These are phyloP conservation scores for Percina caprodes DNA, from an alignment of 2,113 vertebrate species.

Conservation along the genomic window DNA sequence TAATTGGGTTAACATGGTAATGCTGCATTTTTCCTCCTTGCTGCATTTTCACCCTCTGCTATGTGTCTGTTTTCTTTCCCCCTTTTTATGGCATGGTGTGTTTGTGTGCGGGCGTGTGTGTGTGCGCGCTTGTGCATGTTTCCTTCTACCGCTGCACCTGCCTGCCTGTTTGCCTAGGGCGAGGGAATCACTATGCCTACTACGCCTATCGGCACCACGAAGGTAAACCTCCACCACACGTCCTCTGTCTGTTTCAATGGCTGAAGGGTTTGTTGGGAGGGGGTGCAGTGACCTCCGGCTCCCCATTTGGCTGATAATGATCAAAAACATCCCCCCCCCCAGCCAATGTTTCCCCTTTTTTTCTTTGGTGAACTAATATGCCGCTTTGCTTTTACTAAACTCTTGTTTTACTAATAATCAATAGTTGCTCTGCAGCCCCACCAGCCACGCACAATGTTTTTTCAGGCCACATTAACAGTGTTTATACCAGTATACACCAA, in stretches of 20 bases:
- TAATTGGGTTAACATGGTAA: constrained; percentile 53
- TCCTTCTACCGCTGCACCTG: constrained; percentile 86
- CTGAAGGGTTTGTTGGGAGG: constrained; percentile 4
- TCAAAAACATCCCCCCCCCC: too few relatives aligned
- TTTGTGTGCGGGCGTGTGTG: constrained; percentile 84
- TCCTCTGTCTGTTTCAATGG: constrained; percentile 48
- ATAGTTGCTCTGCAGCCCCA: constrained; percentile 28
- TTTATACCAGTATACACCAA: not conserved
- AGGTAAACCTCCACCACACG: constrained; percentile 85
- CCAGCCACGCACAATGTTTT: not conserved
- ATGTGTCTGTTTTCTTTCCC: constrained; percentile 84
- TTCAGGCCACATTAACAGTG: constrained; percentile 6
- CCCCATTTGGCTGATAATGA: not conserved
- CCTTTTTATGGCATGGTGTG: constrained; percentile 85
- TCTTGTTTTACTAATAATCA: constrained; percentile 60
- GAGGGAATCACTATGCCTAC: constrained; percentile 98
- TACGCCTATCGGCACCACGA: constrained; percentile 92
- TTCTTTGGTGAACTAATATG: constrained; percentile 55
- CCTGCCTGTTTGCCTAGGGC: constrained; percentile 93
- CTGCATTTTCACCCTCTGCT: constrained; percentile 90
- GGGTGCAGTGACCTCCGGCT: not conserved
- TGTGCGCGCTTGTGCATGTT: constrained; percentile 85
- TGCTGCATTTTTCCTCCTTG: constrained; percentile 74
- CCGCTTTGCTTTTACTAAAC: constrained; percentile 75
- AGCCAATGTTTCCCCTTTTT: constrained; percentile 11